Evolutionary conservation across 2,113 vertebrate genomes (phyloP).

Genomic region (Alligator sinensis): DNA sequence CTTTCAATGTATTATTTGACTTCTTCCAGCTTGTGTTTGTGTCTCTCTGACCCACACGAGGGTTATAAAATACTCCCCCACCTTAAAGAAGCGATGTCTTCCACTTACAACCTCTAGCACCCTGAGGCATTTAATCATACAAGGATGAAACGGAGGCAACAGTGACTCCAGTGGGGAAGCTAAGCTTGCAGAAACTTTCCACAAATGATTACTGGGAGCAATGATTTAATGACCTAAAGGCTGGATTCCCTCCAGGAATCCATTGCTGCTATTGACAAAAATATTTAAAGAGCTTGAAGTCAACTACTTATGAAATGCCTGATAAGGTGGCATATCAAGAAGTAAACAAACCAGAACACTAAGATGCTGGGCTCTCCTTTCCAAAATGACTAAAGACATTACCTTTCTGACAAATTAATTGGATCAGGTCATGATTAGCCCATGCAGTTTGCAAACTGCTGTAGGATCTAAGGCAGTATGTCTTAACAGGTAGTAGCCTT

Average conservation of each 20-base stretch:
- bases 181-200: not conserved
- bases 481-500: not conserved
- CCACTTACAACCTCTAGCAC: not conserved
- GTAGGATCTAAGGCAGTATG: not conserved
- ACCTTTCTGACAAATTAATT: not conserved
- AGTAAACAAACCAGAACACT: not conserved
- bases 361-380: not conserved
- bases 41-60: not conserved
- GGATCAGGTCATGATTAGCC: not conserved
- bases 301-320: not conserved
- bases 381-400: not conserved
- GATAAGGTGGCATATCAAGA: not conserved
- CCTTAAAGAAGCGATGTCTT: not conserved
- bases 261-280: not conserved
- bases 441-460: accelerated
- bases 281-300: not conserved
- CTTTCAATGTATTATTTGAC: not conserved
- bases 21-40: not conserved
- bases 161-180: not conserved
- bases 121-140: not conserved
- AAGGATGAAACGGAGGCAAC: not conserved
- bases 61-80: not conserved
- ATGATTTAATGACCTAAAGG: not conserved
- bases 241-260: not conserved
- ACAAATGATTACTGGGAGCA: not conserved